Conservation (phyloP, 1,140 invertebrate species). For the Palaemon carinicauda region DNA sequence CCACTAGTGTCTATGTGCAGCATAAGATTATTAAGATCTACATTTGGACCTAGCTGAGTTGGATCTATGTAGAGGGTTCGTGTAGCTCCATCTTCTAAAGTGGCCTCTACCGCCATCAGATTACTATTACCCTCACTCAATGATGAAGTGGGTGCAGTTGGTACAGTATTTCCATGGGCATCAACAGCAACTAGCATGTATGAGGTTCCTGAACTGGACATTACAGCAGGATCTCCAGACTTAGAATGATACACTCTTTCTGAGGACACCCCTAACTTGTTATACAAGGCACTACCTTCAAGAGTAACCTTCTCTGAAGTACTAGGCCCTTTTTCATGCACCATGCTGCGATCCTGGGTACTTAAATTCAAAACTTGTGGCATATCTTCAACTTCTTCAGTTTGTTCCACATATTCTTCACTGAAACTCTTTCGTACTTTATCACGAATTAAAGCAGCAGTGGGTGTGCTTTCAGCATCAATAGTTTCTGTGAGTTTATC, state of each 20-base stretch:
- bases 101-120: slow-evolving; percentile 56
- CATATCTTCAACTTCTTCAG: not conserved
- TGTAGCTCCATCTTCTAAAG: slow-evolving; percentile 59
- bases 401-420: not conserved
- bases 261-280: not conserved
- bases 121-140: slow-evolving; percentile 46
- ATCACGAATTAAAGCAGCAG: not conserved
- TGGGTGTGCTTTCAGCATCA: not conserved
- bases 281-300: not conserved
- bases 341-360: not conserved
- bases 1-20: slow-evolving; percentile 57
- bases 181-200: slow-evolving; percentile 60
- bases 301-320: not conserved
- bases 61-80: slow-evolving; percentile 59
- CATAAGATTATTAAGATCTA: slow-evolving; percentile 58
- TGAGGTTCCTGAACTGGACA: slow-evolving; percentile 47
- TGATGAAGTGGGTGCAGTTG: slow-evolving; percentile 54
- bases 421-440: not conserved
- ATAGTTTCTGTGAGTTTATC: not conserved
- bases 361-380: not conserved
- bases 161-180: slow-evolving; percentile 58
- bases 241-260: not conserved
- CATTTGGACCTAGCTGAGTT: slow-evolving; percentile 56
- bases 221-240: slow-evolving; percentile 5
- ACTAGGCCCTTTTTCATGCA: not conserved